Percentiles rank a stretch among this genome's conserved stretches.
phyloP scores from a whole-genome alignment of 2,113 vertebrate genomes.

The Tenrec ecaudatus region DNA sequence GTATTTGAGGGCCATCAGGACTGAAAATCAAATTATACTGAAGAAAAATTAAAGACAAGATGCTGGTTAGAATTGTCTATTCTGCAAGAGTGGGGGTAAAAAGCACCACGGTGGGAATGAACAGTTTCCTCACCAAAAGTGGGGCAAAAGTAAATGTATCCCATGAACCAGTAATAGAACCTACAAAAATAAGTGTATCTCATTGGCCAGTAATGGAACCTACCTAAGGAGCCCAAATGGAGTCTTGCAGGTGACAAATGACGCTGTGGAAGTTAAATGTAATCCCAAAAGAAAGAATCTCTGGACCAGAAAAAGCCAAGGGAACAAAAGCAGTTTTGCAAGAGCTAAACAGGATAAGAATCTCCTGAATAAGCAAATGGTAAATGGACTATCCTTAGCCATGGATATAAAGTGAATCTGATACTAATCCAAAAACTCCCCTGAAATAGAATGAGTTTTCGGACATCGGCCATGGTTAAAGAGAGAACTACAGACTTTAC shows the following conservation, averaged over 20 bases:
- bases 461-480: background rate
- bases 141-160: background rate
- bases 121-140: background rate
- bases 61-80: background rate
- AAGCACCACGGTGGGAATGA: background rate
- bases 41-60: background rate
- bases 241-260: background rate
- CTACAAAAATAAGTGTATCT: background rate
- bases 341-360: background rate
- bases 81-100: background rate
- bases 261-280: background rate
- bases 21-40: background rate
- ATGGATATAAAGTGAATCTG: background rate
- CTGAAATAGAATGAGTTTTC: background rate
- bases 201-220: background rate
- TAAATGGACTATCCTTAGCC: background rate
- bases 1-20: background rate
- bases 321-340: background rate
- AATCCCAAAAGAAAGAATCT: background rate
- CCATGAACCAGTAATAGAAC: background rate
- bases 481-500: background rate
- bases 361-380: background rate
- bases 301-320: background rate
- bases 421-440: background rate
- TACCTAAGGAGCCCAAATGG: background rate